Percentiles rank a stretch among this genome's conserved stretches.
These are phyloP conservation scores for Poeciliopsis infans DNA, from an alignment of 2,797 vertebrate genomes.

Conservation along the genomic window DNA sequence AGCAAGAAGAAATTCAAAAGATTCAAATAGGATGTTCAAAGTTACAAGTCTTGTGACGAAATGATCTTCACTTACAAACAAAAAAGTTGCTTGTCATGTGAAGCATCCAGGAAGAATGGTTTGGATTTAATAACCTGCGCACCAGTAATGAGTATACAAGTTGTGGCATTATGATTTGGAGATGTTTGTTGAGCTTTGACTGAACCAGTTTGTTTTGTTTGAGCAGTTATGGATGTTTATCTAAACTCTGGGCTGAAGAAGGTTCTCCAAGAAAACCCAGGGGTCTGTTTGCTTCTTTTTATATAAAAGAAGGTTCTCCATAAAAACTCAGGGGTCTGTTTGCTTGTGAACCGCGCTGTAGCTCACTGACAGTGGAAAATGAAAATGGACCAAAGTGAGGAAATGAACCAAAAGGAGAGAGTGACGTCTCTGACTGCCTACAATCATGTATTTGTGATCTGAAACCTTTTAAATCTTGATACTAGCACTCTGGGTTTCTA, in stretches of 20 bases:
- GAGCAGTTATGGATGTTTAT: background rate
- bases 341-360: background rate
- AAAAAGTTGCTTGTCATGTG: background rate
- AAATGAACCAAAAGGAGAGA: background rate
- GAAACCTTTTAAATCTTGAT: background rate
- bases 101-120: background rate
- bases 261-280: background rate
- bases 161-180: background rate
- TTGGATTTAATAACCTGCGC: background rate
- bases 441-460: background rate
- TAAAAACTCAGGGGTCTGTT: background rate
- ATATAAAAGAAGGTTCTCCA: background rate
- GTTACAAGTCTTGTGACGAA: background rate
- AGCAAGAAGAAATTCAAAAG: background rate
- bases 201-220: background rate
- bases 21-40: background rate
- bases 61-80: background rate
- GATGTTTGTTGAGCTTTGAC: background rate
- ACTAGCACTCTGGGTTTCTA: background rate
- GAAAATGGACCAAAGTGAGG: background rate
- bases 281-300: background rate
- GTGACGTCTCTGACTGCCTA: background rate
- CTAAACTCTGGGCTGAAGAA: background rate
- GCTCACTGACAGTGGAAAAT: background rate
- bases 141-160: background rate